Percentiles rank a stretch among this genome's conserved stretches.
Conservation (phyloP, 2,797 vertebrate species). For the Hoplostethus atlanticus region DNA sequence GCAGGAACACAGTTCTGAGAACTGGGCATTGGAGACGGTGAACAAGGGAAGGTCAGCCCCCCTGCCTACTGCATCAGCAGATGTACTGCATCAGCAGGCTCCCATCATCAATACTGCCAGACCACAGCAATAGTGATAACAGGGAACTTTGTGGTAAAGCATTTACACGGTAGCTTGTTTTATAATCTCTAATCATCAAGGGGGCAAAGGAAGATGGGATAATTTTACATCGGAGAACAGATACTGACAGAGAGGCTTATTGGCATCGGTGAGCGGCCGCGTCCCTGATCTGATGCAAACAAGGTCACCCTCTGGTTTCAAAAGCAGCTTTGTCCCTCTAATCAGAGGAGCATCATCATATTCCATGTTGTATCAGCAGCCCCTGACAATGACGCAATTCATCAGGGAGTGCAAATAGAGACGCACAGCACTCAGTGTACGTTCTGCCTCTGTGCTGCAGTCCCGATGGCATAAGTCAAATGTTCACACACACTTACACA, state of each 20-base stretch:
- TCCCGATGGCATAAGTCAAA: conserved; percentile 27
- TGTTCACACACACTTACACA: conserved; percentile 32
- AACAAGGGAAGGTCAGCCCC: conserved; percentile 71
- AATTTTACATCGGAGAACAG: conserved; percentile 47
- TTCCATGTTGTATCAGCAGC: conserved; percentile 56
- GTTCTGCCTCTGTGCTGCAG: conserved; percentile 21
- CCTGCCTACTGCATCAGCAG: conserved; percentile 70
- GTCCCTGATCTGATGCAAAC: conserved; percentile 62
- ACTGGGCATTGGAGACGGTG: conserved; percentile 63
- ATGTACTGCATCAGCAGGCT: conserved; percentile 50
- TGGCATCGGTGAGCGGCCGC: conserved; percentile 43
- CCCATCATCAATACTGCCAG: conserved; percentile 61
- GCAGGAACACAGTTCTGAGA: conserved; percentile 63
- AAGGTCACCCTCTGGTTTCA: conserved; percentile 62
- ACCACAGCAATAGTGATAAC: conserved; percentile 59
- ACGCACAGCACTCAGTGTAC: not conserved
- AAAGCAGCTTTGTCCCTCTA: conserved; percentile 72
- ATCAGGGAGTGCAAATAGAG: conserved; percentile 37
- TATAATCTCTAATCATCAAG: conserved; percentile 3
- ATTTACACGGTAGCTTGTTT: conserved; percentile 39
- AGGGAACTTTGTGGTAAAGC: conserved; percentile 55
- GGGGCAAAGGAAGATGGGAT: conserved; percentile 37
- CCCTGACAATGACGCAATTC: conserved; percentile 44
- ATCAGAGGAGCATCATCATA: conserved; percentile 57
- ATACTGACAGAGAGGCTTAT: conserved; percentile 45